Evolutionary conservation across 1,140 invertebrate genomes (phyloP), one percentile per base, ranked within the genome.

Genomic region (Drosophila erecta): DNA sequence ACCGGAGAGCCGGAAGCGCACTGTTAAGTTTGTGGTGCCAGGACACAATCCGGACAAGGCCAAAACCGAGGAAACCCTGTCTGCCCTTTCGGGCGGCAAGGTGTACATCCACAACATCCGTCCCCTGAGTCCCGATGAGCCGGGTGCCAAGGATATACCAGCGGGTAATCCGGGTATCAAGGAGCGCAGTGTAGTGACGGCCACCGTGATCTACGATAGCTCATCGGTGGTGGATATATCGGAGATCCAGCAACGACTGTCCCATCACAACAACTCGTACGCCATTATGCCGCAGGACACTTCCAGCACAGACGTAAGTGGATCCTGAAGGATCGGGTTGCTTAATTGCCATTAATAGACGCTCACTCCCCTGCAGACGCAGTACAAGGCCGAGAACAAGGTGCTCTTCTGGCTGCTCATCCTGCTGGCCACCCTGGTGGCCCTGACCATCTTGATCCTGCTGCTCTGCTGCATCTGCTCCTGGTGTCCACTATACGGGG

Each of bases 391-490:
- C 30, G 95, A 96, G 91, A 96, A 95, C 79, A 94, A 95, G 66
- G 91, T 95, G 30, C 92, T 97, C 1, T 94, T 96, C 72, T 97
- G 96, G 96, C 77, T 97, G 15, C 92, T 97, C 20, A 95, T 97
- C 55, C 90, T 97, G 12, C 90, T 97, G 55, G 95, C 96, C 43
- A 93, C 97, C 10, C 86, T 97, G 35, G 93, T 97, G 47, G 93
- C 96, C 0, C 61, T 96, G 15, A 94, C 95, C n/a, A 94, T 96
- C 37, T 91, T 96, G 40, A 93, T 95, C 30, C 91, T 97, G 37
- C 94, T 97, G 53, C 93, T 96, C 22, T 97, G 96, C 91, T 97
- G 96, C 81, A 95, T 96, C 56, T 97, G 96, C 89, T 94, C 95
- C 75, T 95, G 95, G 72, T 97, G 97, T 93, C 96, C 96, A 3